phyloP scores from a whole-genome alignment of 2,888 invertebrate species.

The Drosophila paranaensis region DNA sequence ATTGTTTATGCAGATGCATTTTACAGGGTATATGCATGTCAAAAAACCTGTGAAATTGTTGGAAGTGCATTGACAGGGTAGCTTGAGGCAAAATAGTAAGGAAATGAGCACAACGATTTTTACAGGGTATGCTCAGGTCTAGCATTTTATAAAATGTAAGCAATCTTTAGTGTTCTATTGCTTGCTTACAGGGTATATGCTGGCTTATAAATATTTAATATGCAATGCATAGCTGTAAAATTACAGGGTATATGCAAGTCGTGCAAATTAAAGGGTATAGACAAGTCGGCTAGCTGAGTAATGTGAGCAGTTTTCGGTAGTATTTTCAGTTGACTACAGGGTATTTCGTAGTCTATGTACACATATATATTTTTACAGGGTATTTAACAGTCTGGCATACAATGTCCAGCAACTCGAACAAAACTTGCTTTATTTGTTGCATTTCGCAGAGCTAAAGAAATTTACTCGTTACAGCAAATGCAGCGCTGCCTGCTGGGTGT shows the following conservation, averaged over 20 bases:
- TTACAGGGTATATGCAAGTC: neutral
- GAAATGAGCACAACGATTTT: neutral
- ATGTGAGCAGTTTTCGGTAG: neutral
- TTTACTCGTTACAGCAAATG: conserved; percentile 58
- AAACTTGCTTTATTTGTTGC: conserved; percentile 55
- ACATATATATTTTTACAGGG: conserved; percentile 12
- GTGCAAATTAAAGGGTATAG: neutral
- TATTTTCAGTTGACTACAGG: neutral
- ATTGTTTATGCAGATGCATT: neutral
- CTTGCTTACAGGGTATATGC: neutral
- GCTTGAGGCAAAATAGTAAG: neutral
- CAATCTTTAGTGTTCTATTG: too few species aligned
- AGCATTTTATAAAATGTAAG: neutral
- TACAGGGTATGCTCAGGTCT: neutral
- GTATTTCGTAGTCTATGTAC: too few species aligned
- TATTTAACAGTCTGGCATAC: conserved; percentile 17
- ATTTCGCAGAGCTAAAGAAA: conserved; percentile 52
- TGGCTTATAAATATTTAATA: too few species aligned
- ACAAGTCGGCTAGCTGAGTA: neutral
- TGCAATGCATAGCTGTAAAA: too few species aligned
- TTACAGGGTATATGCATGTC: neutral
- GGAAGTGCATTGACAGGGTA: too few species aligned
- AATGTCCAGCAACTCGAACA: too few species aligned
- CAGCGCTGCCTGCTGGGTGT: conserved; percentile 19
- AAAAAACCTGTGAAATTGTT: neutral